Base-by-base conservation (phyloP, 2,797 vertebrate genomes). In the Sebastes flavidus region DNA sequence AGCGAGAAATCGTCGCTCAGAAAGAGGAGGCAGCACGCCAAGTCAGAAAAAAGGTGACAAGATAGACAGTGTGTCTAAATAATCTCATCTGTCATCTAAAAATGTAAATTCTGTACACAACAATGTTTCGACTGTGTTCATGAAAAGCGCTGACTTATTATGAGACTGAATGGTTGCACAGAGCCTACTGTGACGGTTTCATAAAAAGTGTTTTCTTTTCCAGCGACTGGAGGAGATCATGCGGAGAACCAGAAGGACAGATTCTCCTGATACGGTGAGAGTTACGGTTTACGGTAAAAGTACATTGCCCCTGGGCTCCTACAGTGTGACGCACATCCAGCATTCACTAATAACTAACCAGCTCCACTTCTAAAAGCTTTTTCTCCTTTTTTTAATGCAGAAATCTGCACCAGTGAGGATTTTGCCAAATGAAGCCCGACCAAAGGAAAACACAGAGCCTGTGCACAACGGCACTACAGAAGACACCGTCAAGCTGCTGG, bases 211-310 rank as follows among this genome's bases (percentile, higher is more conserved):
- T 78, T 75, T 77, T 93, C 83, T 82, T 75, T 80, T 90, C 82
- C 78, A 99, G 98, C 94, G 98, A 75, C 97, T 99, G 87, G 98
- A 99, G 80, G 97, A 99, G 95, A 99, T 99, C 91, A 99, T 99
- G 98, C 97, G 96, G 95, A 96, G 98, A 94, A 99, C 98, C 68
- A 97, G 98, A 70, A 96, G 95, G 81, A 95, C 96, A 84, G 97
- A 98, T 92, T 83, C 95, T 83, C 89, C 94, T 79, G 97, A 98
- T 86, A 97, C 94, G 95, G 98, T 98, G 74, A 89, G 87, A 63
- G 76, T 77, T 54, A 59, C 13, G 36, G 65, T 74, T 79, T 85
- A 46, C 52, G 24, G 14, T 36, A 61, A 77, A 67, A 83, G 75
- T n/a, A 72, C 69, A 69, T 75, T 5, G 75, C 85, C 77, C n/a